These are phyloP conservation scores for Liasis olivaceus DNA, from an alignment of 2,797 vertebrate genomes.

Conservation along the genomic window DNA sequence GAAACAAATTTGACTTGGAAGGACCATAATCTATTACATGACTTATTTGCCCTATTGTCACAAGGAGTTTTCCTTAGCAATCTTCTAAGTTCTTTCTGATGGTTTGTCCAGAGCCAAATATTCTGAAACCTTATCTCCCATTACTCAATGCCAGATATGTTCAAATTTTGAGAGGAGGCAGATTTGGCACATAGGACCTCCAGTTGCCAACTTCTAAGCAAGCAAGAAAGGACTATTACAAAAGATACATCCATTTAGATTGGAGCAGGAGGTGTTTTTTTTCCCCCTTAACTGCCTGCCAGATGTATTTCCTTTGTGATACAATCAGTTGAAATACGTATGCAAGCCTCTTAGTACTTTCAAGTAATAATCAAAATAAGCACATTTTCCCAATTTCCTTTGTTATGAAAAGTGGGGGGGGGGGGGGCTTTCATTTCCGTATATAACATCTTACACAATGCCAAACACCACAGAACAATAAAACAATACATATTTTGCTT, in stretches of 20 bases:
- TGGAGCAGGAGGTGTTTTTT: conserved; percentile 57
- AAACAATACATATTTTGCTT: conserved; percentile 51
- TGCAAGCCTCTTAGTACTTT: conserved; percentile 62
- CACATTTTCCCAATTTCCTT: conserved; percentile 62
- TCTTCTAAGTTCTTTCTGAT: background rate
- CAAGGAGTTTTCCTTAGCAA: background rate
- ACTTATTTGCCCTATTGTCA: background rate
- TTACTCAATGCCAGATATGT: background rate
- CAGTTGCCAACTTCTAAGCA: background rate
- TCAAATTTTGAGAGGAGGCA: background rate
- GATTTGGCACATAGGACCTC: background rate
- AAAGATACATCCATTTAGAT: background rate
- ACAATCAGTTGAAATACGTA: conserved; percentile 62
- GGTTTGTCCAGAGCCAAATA: background rate
- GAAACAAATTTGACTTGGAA: background rate
- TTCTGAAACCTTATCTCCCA: background rate
- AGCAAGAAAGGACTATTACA: conserved; percentile 30
- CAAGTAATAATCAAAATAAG: conserved; percentile 70
- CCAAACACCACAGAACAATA: conserved; percentile 49
- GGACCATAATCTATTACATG: background rate
- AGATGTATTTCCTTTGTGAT: conserved; percentile 72
- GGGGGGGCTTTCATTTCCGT: conserved; percentile 58
- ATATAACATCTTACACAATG: conserved; percentile 66
- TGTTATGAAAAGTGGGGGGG: conserved; percentile 44
- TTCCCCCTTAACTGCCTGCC: conserved; percentile 46